A percentile compares a stretch with the other conserved stretches of the same genome.
phyloP scores from a whole-genome alignment of 2,797 vertebrate species.

The Garrulus glandarius region DNA sequence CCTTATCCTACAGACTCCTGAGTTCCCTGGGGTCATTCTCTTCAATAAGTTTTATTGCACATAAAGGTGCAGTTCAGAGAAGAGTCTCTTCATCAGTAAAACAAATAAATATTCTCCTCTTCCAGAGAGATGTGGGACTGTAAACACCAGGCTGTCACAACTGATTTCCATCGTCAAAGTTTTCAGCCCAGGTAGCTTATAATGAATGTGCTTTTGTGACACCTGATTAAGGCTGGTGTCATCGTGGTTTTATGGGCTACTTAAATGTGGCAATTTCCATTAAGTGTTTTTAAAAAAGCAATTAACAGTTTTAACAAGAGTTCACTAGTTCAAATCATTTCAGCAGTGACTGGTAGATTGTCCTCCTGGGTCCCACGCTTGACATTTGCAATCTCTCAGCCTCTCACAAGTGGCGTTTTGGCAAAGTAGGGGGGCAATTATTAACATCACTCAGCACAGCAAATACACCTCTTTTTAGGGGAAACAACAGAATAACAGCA shows the following conservation, averaged over 20 bases:
- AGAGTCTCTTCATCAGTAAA: not conserved
- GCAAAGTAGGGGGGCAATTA: not conserved
- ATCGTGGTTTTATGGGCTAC: conserved; percentile 57
- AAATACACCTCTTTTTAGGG: not conserved
- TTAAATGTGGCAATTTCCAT: conserved; percentile 66
- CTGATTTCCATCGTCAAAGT: not conserved
- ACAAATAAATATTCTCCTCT: not conserved
- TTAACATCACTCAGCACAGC: not conserved
- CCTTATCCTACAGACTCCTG: not conserved
- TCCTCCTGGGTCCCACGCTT: conserved; percentile 39
- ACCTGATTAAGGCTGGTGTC: conserved; percentile 60
- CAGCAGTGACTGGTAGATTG: conserved; percentile 59
- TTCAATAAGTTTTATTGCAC: not conserved
- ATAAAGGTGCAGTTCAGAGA: not conserved
- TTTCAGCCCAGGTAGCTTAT: conserved; percentile 15
- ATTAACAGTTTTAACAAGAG: conserved; percentile 65
- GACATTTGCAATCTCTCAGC: conserved; percentile 58
- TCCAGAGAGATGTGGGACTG: not conserved
- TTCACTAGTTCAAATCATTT: conserved; percentile 66
- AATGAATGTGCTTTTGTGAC: conserved; percentile 13
- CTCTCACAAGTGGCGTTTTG: conserved; percentile 21
- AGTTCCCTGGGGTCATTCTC: not conserved
- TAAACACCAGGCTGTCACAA: not conserved
- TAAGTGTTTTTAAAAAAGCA: conserved; percentile 63
- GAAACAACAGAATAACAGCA: conserved; percentile 11